Evolutionary conservation across 1,140 invertebrate genomes (phyloP), one percentile per base, ranked within the genome.

Genomic region (Homalodisca vitripennis): DNA sequence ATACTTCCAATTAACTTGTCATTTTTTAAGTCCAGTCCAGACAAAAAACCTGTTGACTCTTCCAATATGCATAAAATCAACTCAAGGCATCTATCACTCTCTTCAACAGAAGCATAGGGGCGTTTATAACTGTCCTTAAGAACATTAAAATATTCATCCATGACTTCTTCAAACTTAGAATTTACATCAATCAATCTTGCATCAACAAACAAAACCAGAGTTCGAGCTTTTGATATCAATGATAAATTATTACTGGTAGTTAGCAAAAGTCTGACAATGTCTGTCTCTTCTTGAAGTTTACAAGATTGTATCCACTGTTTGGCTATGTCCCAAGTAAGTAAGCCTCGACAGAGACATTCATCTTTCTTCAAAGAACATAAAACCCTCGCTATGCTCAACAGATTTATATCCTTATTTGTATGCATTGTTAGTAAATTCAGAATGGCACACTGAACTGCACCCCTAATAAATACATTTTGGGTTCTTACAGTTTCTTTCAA

Each of bases 381-480:
- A 26, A 74, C 22, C 55, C 67, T 29, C 51, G 65, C 32, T 22
- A 76, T 27, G 13, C 13, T 32, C 17, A 29, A 2, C 6, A 71
- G 2, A n/a, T 34, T 32, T 17, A 68, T 26, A 13, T 14, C 13
- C 24, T 3, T 47, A 20, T 71, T 63, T 24, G 65, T 55, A 26
- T 74, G 53, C 34, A 73, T 72, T 26, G 66, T 66, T 0, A 76
- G 26, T 26, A 67, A 55, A 46, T 69, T 66, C 1, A 77, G 27
- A 1, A 75, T 65, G 24, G 26, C 53, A 48, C 71, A 73, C 32
- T 78, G 77, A 14, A 75, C 72, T 46, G 76, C 75, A 27, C 65
- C 75, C 30, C 74, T 68, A 20, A 78, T 73, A 46, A 71, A 72
- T 3, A 72, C 47, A 30, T 66, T 70, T 17, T 78, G 77, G 31